These are phyloP conservation scores for Catocala sponsa DNA, from an alignment of 2,888 invertebrate species.

Conservation along the genomic window DNA sequence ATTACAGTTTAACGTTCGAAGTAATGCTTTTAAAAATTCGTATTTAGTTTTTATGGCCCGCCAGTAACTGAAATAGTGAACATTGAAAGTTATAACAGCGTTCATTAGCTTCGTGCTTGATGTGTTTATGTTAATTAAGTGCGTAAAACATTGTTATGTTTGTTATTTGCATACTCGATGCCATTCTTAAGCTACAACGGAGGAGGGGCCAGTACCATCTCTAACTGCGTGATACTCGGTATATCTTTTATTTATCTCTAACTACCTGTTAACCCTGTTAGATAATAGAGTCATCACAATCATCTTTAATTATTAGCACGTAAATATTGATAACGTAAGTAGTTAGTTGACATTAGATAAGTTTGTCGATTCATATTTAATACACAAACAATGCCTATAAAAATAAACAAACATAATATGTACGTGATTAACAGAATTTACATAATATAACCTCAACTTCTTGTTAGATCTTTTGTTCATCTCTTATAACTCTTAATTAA, in stretches of 20 bases:
- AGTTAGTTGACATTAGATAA: too few relatives aligned
- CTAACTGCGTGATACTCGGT: constrained; percentile 21
- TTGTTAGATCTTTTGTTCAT: too few relatives aligned
- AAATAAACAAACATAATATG: too few relatives aligned
- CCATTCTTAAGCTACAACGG: constrained; percentile 30
- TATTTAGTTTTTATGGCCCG: constrained; percentile 30
- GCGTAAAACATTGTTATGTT: constrained; percentile 39
- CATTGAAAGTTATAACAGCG: constrained; percentile 32
- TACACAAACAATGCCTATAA: too few relatives aligned
- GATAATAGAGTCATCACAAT: not conserved
- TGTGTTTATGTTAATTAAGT: constrained; percentile 49
- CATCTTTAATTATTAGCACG: too few relatives aligned
- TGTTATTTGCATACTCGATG: constrained; percentile 49
- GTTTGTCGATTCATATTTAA: too few relatives aligned
- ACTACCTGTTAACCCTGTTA: not conserved
- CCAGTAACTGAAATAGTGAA: constrained; percentile 36
- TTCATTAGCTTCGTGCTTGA: constrained; percentile 33
- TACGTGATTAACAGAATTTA: too few relatives aligned
- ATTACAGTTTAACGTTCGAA: constrained; percentile 23
- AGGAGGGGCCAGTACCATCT: constrained; percentile 31
- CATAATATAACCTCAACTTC: too few relatives aligned
- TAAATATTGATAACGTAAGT: too few relatives aligned
- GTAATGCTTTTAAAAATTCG: constrained; percentile 12
- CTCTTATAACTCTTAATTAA: too few relatives aligned
- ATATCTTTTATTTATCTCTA: constrained; percentile 22